These are phyloP conservation scores for Drosophila cardini DNA, from an alignment of 1,140 invertebrate species.

Conservation along the genomic window DNA sequence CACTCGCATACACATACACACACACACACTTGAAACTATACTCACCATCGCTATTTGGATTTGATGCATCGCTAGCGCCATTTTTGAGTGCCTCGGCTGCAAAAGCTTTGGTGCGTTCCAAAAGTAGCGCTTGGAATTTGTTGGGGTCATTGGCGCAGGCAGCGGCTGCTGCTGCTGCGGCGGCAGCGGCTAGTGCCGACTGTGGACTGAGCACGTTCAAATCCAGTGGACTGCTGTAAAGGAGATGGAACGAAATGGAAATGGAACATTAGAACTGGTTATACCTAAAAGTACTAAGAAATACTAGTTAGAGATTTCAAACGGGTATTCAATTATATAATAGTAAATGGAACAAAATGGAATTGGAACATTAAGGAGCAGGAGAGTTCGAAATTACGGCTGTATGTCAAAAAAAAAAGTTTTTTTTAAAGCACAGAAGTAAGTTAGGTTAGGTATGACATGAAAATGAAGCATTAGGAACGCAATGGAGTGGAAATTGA, in stretches of 20 bases:
- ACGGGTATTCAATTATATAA: no score
- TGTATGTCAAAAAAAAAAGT: no score
- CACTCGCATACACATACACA: neutral
- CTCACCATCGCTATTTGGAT: slow-evolving; percentile 81
- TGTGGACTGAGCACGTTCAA: slow-evolving; percentile 80
- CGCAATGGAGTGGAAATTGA: no score
- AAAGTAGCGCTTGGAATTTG: slow-evolving; percentile 90
- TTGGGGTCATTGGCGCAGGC: slow-evolving; percentile 86
- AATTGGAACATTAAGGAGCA: neutral
- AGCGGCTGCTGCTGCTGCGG: slow-evolving; percentile 78
- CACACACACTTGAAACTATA: slow-evolving; percentile 12
- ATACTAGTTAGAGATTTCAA: no score
- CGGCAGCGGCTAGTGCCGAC: slow-evolving; percentile 76
- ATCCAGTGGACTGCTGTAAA: slow-evolving; percentile 71
- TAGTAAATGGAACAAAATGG: neutral
- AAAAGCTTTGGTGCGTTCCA: slow-evolving; percentile 91
- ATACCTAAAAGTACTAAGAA: no score
- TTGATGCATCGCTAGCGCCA: slow-evolving; percentile 44
- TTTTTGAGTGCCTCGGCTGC: slow-evolving; percentile 86
- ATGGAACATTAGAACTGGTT: neutral
- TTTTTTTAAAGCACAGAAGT: no score
- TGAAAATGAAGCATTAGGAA: no score
- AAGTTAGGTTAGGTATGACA: no score
- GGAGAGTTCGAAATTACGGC: no score
- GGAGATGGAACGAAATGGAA: neutral